Evolutionary conservation across 2,888 invertebrate genomes (phyloP), one percentile per base, ranked within the genome.

Genomic region (Caenorhabditis sp.): DNA sequence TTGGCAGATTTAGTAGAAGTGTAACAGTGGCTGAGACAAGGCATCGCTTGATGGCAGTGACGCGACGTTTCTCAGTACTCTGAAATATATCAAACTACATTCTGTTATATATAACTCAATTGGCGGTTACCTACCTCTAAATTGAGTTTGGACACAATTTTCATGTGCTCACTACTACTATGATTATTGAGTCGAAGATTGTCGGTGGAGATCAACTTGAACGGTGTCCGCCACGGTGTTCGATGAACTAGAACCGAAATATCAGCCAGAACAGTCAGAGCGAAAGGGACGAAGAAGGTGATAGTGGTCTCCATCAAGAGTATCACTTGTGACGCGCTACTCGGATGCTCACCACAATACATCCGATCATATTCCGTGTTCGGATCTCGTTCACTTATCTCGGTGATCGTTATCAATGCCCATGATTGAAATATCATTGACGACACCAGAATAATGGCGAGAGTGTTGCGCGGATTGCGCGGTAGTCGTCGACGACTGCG

Each of bases 231-330:
- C 66, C 76, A 76, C 14, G 78, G 68, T 54, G 64, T 69, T 27
- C 69, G 66, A 17, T 74, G 62, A 14, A 81, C 58, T 23, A 81
- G 62, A 14, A 81, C 81, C 4, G 78, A 74, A 26, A 78, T 76
- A 54, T 81, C 81, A 14, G 77, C 77, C 23, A 78, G 24, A n/a
- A 81, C 77, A 0, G 81, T 81, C 17, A 81, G 62, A 36, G 69
- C 43, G 59, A 81, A 77, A 12, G 81, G 81, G 12, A 81, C 63
- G 68, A 77, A 77, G 72, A 78, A 81, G 21, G 81, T 79, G 43
- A 77, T 58, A 8, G 68, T 67, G 54, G 64, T 68, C 31, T 72
- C 72, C 24, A 62, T 58, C 19, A 72, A 62, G 14, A 72, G 61
- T n/a, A 72, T 64, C 58, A 72, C 62, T 51, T 72, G 67, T 31